Percentiles rank a stretch among this genome's conserved stretches.
Conservation (phyloP, 2,797 vertebrate species). For the Eulemur mongoz region DNA sequence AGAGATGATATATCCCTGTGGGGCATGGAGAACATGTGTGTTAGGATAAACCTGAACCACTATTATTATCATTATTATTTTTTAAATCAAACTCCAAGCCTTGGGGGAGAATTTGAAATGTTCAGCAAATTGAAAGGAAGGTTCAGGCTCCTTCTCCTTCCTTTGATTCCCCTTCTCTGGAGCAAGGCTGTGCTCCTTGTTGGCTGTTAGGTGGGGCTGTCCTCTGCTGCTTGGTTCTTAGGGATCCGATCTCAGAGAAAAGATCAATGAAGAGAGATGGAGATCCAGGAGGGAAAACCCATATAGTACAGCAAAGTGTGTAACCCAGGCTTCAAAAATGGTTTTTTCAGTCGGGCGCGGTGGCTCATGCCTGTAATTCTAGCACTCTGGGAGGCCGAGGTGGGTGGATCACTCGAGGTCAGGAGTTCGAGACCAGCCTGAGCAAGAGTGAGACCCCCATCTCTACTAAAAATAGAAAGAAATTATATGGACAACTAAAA, state of each 20-base stretch:
- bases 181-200: neutral
- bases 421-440: too few relatives aligned
- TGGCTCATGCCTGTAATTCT: too few relatives aligned
- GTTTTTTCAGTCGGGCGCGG: neutral
- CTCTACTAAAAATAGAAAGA: too few relatives aligned
- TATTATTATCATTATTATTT: neutral
- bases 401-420: too few relatives aligned
- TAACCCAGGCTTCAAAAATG: neutral
- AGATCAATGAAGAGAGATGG: neutral
- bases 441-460: too few relatives aligned
- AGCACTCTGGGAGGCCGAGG: too few relatives aligned
- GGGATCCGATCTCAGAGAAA: neutral
- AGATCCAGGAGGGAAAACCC: neutral
- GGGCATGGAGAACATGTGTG: neutral
- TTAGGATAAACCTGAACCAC: neutral
- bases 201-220: neutral
- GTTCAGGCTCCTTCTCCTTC: neutral
- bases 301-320: neutral
- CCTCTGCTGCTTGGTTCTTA: neutral
- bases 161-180: neutral
- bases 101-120: neutral
- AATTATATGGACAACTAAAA: too few relatives aligned
- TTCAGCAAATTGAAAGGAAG: neutral
- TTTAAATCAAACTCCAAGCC: neutral
- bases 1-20: neutral